phyloP scores from a whole-genome alignment of 2,113 vertebrate species.

The Sinocyclocheilus grahami region DNA sequence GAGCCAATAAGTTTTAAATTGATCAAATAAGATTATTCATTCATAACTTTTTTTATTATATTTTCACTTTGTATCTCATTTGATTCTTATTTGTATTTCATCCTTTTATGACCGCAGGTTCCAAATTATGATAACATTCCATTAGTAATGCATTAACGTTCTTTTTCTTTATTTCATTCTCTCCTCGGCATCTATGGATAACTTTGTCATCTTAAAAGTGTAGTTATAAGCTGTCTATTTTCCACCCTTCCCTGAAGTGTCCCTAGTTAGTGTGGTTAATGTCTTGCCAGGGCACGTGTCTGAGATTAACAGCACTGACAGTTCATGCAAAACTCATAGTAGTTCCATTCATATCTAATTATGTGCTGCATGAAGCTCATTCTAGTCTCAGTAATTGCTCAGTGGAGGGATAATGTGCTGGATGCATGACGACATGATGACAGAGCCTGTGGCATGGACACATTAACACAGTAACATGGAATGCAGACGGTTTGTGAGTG shows the following conservation, averaged over 20 bases:
- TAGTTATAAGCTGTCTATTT: background rate
- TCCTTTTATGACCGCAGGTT: background rate
- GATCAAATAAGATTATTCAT: background rate
- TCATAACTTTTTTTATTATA: background rate
- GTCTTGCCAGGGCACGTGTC: constrained; percentile 1
- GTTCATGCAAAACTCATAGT: constrained; percentile 16
- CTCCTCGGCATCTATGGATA: background rate
- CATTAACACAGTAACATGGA: constrained; percentile 10
- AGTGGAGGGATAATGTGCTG: background rate
- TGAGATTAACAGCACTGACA: background rate
- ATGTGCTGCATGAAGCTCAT: background rate
- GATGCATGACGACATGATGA: background rate
- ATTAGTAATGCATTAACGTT: background rate
- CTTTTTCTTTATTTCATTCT: background rate
- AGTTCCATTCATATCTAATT: background rate
- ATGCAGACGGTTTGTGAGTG: background rate
- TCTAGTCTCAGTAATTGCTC: background rate
- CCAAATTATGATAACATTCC: background rate
- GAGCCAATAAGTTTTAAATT: background rate
- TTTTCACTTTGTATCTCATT: background rate
- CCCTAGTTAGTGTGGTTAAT: background rate
- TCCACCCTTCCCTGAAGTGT: background rate
- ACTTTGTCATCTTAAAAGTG: background rate
- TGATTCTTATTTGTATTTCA: background rate
- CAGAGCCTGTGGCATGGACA: background rate